A percentile compares a stretch with the other conserved stretches of the same genome.
Conservation (phyloP, 2,113 vertebrate species). For the Lasiurus borealis region DNA sequence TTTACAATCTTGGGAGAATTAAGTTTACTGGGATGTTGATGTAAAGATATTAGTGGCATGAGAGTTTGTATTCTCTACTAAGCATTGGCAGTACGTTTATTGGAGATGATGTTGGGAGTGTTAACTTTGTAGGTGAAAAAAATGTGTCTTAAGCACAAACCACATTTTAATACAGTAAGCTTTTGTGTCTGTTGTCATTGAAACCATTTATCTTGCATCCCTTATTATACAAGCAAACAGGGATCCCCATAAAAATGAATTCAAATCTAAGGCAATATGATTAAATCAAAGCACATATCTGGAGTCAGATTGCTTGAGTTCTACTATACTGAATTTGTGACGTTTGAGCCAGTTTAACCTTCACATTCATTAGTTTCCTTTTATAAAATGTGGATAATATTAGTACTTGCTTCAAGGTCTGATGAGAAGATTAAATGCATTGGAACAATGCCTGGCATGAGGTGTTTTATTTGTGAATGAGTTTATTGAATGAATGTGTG, state of each 20-base stretch:
- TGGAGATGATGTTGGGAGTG: not conserved
- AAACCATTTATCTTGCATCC: not conserved
- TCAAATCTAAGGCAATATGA: not conserved
- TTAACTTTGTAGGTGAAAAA: not conserved
- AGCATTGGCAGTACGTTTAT: not conserved
- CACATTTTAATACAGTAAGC: not conserved
- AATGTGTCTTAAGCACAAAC: not conserved
- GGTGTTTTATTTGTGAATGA: conserved; percentile 25
- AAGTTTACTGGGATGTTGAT: not conserved
- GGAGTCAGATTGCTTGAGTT: not conserved
- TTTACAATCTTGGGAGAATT: not conserved
- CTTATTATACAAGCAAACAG: not conserved
- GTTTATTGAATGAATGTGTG: conserved; percentile 3
- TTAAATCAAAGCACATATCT: conserved; percentile 26
- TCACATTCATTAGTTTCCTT: not conserved
- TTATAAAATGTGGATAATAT: not conserved
- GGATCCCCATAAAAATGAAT: not conserved
- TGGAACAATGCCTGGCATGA: not conserved
- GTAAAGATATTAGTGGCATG: not conserved
- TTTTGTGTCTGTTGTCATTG: not conserved
- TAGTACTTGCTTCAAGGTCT: not conserved
- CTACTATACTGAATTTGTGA: not conserved
- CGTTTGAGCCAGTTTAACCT: not conserved
- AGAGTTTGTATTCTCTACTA: not conserved
- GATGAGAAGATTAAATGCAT: not conserved